Conservation (phyloP, 2,797 vertebrate species). For the Xenentodon cancila region DNA sequence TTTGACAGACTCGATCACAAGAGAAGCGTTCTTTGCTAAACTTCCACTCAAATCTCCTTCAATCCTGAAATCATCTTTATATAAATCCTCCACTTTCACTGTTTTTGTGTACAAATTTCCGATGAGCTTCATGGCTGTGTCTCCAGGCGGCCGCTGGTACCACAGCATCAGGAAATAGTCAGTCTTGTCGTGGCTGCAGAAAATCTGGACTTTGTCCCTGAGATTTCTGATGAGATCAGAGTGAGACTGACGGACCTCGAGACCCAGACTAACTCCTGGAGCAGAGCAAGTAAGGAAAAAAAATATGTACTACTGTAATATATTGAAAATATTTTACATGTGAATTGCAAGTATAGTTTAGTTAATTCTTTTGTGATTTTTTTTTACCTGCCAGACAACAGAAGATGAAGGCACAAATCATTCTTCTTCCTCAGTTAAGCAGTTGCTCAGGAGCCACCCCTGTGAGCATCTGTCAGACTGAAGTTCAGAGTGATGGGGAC, state of each 20-base stretch:
- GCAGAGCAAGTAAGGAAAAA: background rate
- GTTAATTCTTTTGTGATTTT: no score
- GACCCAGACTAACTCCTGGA: conserved; percentile 15
- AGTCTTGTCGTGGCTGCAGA: conserved; percentile 36
- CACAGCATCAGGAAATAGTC: conserved; percentile 29
- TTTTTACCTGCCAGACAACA: no score
- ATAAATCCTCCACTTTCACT: background rate
- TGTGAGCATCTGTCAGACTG: no score
- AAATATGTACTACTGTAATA: no score
- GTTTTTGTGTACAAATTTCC: conserved; percentile 19
- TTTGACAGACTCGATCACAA: background rate
- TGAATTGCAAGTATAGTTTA: no score
- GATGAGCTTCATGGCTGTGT: conserved; percentile 40
- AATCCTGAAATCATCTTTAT: conserved; percentile 24
- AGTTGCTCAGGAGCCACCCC: no score
- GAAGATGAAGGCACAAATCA: no score
- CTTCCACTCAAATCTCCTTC: conserved; percentile 25
- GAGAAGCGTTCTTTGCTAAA: background rate
- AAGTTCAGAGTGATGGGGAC: no score
- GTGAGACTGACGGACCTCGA: conserved; percentile 19
- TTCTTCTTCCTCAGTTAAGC: no score
- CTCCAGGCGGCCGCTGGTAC: conserved; percentile 32
- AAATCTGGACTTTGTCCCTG: conserved; percentile 11
- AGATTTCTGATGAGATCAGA: conserved; percentile 1
- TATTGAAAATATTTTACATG: no score